phyloP scores from a whole-genome alignment of 2,888 invertebrate genomes.

The Ellobium chinense region DNA sequence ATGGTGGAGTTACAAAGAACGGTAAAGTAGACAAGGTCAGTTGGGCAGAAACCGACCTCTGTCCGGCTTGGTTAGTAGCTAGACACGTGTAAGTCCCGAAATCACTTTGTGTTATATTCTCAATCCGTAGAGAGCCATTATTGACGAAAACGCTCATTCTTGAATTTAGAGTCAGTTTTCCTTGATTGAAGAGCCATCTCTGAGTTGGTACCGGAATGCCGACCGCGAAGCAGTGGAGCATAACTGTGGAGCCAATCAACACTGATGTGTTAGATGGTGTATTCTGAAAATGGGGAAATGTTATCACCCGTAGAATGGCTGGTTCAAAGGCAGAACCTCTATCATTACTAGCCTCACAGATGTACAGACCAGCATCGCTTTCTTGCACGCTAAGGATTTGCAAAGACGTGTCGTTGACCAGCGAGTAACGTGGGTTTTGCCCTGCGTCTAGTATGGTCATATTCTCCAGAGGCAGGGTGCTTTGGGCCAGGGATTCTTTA shows the following conservation, averaged over 20 bases:
- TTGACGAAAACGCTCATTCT: slow-evolving; percentile 8
- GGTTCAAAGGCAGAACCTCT: background rate
- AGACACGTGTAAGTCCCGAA: slow-evolving; percentile 44
- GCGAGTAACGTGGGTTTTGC: background rate
- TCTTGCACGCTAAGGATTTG: background rate
- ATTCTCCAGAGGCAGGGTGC: background rate
- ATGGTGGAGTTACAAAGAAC: background rate
- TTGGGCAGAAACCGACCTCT: slow-evolving; percentile 16
- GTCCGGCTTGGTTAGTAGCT: slow-evolving; percentile 44
- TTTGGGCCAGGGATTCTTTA: background rate
- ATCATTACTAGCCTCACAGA: slow-evolving; percentile 21
- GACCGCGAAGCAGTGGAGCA: slow-evolving; percentile 23
- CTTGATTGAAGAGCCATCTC: slow-evolving; percentile 31
- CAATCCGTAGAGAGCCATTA: slow-evolving; percentile 40
- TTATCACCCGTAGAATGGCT: slow-evolving; percentile 32
- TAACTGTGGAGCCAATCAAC: background rate
- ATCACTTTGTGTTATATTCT: slow-evolving; percentile 15
- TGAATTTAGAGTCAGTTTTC: background rate
- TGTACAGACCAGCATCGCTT: slow-evolving; percentile 35
- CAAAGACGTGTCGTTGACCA: slow-evolving; percentile 19
- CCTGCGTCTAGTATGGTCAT: background rate
- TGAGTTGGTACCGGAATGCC: slow-evolving; percentile 40
- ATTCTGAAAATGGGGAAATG: slow-evolving; percentile 25
- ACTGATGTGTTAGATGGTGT: background rate
- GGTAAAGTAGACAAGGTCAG: slow-evolving; percentile 19